Evolutionary conservation across 1,140 invertebrate genomes (phyloP).

Genomic region (Apis mellifera): Amel_HAv3.1 CM009939.2:11467001-11467500

Average conservation of each 20-base stretch:
- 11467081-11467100: constrained; percentile 84
- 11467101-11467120: constrained; percentile 81
- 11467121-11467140: constrained; percentile 50
- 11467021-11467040: constrained; percentile 89
- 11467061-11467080: constrained; percentile 85
- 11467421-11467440: too few relatives aligned
- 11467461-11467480: too few relatives aligned
- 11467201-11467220: background rate
- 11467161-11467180: background rate
- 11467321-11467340: background rate
- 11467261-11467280: background rate
- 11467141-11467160: constrained; percentile 31
- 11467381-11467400: too few relatives aligned
- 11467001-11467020: constrained; percentile 95
- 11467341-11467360: constrained; percentile 5
- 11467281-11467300: too few relatives aligned
- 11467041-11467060: constrained; percentile 88
- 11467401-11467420: too few relatives aligned
- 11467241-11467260: background rate
- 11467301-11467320: background rate
- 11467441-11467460: too few relatives aligned
- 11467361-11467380: background rate
- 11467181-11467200: constrained; percentile 28
- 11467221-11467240: background rate
- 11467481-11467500: too few relatives aligned